Evolutionary conservation across 1,140 invertebrate genomes (phyloP).

Genomic region (Phenacoccus solenopsis): DNA sequence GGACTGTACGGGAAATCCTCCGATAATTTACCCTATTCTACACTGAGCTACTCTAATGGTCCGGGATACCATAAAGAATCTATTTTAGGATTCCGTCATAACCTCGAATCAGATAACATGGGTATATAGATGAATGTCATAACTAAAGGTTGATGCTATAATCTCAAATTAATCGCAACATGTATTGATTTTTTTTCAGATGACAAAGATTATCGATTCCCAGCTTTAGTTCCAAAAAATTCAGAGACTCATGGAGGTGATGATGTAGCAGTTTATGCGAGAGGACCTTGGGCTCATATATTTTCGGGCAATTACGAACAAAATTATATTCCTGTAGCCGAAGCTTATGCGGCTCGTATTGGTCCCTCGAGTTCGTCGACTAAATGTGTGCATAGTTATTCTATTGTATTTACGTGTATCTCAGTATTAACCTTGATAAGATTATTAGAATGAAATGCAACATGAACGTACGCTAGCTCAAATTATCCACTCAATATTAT

Average conservation of each 20-base stretch:
- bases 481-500: too few relatives aligned
- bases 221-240: slow-evolving; percentile 36
- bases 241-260: slow-evolving; percentile 55
- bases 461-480: too few relatives aligned
- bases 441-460: too few relatives aligned
- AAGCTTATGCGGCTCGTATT: slow-evolving; percentile 52
- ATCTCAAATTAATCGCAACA: neutral
- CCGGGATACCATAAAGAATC: slow-evolving; percentile 39
- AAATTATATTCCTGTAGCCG: slow-evolving; percentile 52
- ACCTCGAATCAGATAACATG: neutral
- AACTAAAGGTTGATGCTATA: neutral
- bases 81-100: neutral
- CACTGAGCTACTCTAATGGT: slow-evolving; percentile 60
- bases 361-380: too few relatives aligned
- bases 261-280: slow-evolving; percentile 50
- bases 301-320: slow-evolving; percentile 55
- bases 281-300: slow-evolving; percentile 51
- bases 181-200: slow-evolving; percentile 25
- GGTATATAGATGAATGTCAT: neutral
- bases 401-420: too few relatives aligned
- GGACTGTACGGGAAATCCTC: slow-evolving; percentile 34
- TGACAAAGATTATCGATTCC: slow-evolving; percentile 35
- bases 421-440: too few relatives aligned
- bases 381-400: too few relatives aligned
- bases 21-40: slow-evolving; percentile 55